Evolutionary conservation across 2,113 vertebrate species (phyloP), one percentile per base, ranked within the genome.

Genomic region (Miniopterus natalensis): DNA sequence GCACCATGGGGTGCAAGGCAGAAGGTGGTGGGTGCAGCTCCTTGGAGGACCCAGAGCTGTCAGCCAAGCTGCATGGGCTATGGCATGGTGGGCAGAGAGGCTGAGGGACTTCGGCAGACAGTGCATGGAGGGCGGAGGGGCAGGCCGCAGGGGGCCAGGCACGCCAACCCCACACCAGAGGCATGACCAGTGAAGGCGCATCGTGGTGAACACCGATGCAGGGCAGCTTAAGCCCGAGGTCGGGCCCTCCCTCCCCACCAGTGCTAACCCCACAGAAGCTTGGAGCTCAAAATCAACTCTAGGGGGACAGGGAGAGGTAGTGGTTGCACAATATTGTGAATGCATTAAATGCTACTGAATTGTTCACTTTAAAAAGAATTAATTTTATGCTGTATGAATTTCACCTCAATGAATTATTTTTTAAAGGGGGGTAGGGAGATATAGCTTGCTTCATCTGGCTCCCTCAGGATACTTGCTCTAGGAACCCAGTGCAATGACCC

Each of bases 171-270:
- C 10, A 3, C 1, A 5, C 8, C 40, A 15, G 40, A 2, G 15
- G 17, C 29, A 49, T 0, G 1, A 3, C 49, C 2, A 0, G 51
- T 25, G 57, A 68, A 36, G 42, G 49, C 1, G 5, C 21, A 7
- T 29, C 1, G 0, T 36, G 71, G 11, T 15, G 49, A 57, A 57
- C 31, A 66, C 8, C 0, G 0, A 15, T 7, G 42, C 31, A 17
- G 61, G 61, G 21, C 11, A 59, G 61, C 40, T 15, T 49, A 31
- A 78, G 40, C 49, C 1, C 1, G 11, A 85, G 23, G 23, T 8
- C 40, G 59, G 51, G 21, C 49, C 2, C 40, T 40, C 63, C 40
- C 40, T 59, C 31, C 31, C 31, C 4, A 12, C 10, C 42, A 3
- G 1, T 7, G 5, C 7, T 36, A 11, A 23, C 5, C 21, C 31